Evolutionary conservation across 2,888 invertebrate genomes (phyloP).

Genomic region (Drosophila formosana): DNA sequence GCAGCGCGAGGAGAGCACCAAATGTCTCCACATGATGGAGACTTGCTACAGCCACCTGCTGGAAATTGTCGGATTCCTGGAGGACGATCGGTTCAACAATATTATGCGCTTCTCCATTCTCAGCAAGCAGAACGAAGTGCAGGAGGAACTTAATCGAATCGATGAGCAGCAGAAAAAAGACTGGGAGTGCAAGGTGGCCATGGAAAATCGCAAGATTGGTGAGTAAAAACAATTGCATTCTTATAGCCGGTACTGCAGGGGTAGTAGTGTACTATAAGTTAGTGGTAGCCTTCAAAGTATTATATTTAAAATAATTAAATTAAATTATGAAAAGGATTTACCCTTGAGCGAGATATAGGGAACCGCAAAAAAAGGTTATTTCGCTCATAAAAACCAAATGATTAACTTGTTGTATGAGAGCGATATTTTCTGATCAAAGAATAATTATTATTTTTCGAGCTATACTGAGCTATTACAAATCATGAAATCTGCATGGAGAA

Average conservation of each 20-base stretch:
- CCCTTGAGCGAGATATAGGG: too few relatives aligned
- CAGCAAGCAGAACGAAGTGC: constrained; percentile 34
- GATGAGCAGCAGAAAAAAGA: not conserved
- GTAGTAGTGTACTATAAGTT: too few relatives aligned
- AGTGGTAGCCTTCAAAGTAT: too few relatives aligned
- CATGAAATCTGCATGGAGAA: too few relatives aligned
- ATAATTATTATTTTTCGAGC: too few relatives aligned
- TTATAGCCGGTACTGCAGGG: not conserved
- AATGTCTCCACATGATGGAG: not conserved
- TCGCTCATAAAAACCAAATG: too few relatives aligned
- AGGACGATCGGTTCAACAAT: constrained; percentile 12
- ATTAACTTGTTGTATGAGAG: too few relatives aligned
- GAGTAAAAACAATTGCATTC: not conserved
- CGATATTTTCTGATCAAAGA: too few relatives aligned
- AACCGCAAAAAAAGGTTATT: too few relatives aligned
- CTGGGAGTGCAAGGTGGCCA: not conserved
- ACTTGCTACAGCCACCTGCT: not conserved
- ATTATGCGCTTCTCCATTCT: constrained; percentile 13
- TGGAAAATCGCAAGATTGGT: constrained; percentile 39
- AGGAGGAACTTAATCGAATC: constrained; percentile 18
- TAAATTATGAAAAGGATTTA: too few relatives aligned
- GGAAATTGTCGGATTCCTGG: not conserved
- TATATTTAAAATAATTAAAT: too few relatives aligned
- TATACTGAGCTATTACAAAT: too few relatives aligned
- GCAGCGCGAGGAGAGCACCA: not conserved